Conservation (phyloP, 2,113 vertebrate genomes). For the Pleuronectes platessa region DNA sequence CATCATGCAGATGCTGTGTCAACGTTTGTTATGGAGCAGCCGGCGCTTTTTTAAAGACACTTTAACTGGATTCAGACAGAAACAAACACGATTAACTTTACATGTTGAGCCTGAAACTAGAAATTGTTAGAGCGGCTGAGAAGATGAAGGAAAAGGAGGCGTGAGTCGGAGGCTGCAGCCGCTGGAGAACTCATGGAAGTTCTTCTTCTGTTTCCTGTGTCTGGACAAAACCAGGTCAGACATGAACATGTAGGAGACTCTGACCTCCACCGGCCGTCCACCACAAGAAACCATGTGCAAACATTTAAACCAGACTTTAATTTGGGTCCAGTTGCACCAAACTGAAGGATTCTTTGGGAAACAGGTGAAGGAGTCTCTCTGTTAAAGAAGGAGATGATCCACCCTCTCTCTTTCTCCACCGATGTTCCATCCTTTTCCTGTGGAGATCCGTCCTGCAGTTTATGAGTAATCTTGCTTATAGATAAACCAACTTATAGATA, state of each 20-base stretch:
- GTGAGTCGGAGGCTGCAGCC: neutral
- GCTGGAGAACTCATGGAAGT: slow-evolving; percentile 33
- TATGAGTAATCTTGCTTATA: no score
- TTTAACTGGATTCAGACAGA: neutral
- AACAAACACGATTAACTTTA: neutral
- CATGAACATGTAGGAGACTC: neutral
- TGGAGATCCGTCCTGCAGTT: no score
- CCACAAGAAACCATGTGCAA: no score
- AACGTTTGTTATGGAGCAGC: slow-evolving; percentile 11
- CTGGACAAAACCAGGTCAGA: slow-evolving; percentile 28
- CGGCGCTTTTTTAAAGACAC: neutral
- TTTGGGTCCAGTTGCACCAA: no score
- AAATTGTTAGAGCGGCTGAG: neutral
- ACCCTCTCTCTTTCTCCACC: no score
- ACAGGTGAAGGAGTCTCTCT: no score
- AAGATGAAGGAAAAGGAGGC: neutral
- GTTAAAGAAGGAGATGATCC: no score
- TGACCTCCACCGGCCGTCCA: no score
- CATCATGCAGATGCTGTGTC: slow-evolving; percentile 42
- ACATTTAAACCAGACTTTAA: no score
- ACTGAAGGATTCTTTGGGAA: no score
- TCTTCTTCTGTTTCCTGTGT: slow-evolving; percentile 33
- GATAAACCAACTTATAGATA: no score
- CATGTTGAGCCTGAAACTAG: neutral
- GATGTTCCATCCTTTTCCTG: no score